These are phyloP conservation scores for Rhamnusium bicolor DNA, from an alignment of 2,888 invertebrate species.

Conservation along the genomic window DNA sequence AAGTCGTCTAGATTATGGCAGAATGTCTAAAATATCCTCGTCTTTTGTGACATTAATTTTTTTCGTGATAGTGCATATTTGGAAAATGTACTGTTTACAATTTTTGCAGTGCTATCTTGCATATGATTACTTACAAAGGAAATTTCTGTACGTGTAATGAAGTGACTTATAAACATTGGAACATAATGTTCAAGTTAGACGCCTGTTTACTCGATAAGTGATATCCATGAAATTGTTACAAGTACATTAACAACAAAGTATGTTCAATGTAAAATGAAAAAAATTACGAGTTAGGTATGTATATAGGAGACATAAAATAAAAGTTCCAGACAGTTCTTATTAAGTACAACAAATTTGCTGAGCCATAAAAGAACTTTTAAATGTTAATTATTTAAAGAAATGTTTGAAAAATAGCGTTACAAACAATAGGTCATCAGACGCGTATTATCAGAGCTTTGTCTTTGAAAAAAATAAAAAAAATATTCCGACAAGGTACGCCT, in stretches of 20 bases:
- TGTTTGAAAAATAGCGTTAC: slow-evolving; percentile 24
- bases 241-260: neutral
- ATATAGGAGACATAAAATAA: slow-evolving; percentile 15
- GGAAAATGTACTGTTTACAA: too few species aligned
- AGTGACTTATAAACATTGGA: neutral
- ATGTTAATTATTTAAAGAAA: slow-evolving; percentile 26
- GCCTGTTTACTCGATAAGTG: neutral
- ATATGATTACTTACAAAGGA: too few species aligned
- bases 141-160: neutral
- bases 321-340: slow-evolving; percentile 19
- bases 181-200: neutral
- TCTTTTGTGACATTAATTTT: too few species aligned
- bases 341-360: slow-evolving; percentile 16
- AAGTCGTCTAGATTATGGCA: too few species aligned
- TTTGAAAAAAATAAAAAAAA: slow-evolving; percentile 29
- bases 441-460: slow-evolving; percentile 34
- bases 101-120: too few species aligned
- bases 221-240: neutral
- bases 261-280: slow-evolving; percentile 4
- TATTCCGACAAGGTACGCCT: slow-evolving; percentile 30
- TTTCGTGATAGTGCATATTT: too few species aligned
- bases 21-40: too few species aligned
- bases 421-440: slow-evolving; percentile 32
- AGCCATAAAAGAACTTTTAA: slow-evolving; percentile 3
- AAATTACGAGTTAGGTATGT: neutral